phyloP scores from a whole-genome alignment of 1,140 invertebrate genomes.

The Philaenus spumarius region DNA sequence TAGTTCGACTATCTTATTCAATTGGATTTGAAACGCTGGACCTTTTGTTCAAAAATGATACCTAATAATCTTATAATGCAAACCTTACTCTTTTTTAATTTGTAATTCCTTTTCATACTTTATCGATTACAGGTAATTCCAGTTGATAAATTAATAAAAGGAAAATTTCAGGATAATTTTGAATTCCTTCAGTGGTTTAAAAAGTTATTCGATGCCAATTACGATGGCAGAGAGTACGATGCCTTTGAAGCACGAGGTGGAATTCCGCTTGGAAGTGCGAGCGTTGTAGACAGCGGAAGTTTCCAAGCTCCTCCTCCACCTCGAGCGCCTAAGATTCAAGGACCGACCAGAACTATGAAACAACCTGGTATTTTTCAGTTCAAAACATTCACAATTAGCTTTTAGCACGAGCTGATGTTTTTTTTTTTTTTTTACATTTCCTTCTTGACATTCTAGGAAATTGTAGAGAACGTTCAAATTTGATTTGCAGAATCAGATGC shows the following conservation, averaged over 20 bases:
- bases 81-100: too few species aligned
- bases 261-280: conserved; percentile 54
- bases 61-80: too few species aligned
- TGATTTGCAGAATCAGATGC: too few species aligned
- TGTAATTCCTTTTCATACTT: too few species aligned
- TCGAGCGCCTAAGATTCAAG: conserved; percentile 23
- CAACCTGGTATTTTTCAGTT: conserved; percentile 5
- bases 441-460: too few species aligned
- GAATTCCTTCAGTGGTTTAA: conserved; percentile 99
- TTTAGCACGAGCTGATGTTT: too few species aligned
- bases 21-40: too few species aligned
- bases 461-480: too few species aligned
- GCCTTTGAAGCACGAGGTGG: conserved; percentile 77
- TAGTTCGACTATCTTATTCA: too few species aligned
- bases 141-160: conserved; percentile 95
- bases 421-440: too few species aligned
- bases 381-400: too few species aligned
- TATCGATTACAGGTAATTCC: conserved; percentile 76
- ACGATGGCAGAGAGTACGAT: conserved; percentile 93
- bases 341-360: conserved; percentile 14
- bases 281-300: conserved; percentile 19
- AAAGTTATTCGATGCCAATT: conserved; percentile 99
- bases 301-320: conserved; percentile 26
- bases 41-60: too few species aligned
- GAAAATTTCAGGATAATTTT: conserved; percentile 99